Evolutionary conservation across 2,113 vertebrate genomes (phyloP).

Genomic region (Columba janthina): DNA sequence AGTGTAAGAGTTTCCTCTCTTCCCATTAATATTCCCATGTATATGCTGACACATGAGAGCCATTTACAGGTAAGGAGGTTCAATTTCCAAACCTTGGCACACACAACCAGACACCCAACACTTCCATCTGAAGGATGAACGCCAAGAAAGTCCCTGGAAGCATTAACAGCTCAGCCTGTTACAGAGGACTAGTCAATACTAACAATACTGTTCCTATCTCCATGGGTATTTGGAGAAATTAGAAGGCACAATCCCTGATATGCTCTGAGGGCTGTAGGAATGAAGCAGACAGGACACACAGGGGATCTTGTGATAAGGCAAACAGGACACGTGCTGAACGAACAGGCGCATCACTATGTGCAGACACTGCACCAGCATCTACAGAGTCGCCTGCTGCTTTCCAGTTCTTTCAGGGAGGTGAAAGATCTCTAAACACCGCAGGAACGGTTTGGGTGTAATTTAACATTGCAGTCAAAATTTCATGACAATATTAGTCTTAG

Average conservation of each 20-base stretch:
- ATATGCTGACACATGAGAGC: neutral
- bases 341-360: rapidly evolving
- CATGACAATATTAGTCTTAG: neutral
- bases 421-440: neutral
- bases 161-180: neutral
- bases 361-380: neutral
- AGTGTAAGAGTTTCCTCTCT: neutral
- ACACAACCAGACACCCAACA: neutral
- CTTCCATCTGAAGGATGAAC: neutral
- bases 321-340: neutral
- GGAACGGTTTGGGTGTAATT: neutral
- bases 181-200: neutral
- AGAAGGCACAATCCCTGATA: neutral
- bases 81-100: neutral
- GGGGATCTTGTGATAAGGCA: neutral
- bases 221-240: neutral
- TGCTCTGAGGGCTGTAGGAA: neutral
- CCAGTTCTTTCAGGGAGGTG: neutral
- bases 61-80: neutral
- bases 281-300: neutral
- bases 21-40: neutral
- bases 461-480: neutral
- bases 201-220: neutral
- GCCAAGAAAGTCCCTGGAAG: neutral
- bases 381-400: neutral